These are phyloP conservation scores for Napeogenes inachia DNA, from an alignment of 2,888 invertebrate genomes.

Conservation along the genomic window DNA sequence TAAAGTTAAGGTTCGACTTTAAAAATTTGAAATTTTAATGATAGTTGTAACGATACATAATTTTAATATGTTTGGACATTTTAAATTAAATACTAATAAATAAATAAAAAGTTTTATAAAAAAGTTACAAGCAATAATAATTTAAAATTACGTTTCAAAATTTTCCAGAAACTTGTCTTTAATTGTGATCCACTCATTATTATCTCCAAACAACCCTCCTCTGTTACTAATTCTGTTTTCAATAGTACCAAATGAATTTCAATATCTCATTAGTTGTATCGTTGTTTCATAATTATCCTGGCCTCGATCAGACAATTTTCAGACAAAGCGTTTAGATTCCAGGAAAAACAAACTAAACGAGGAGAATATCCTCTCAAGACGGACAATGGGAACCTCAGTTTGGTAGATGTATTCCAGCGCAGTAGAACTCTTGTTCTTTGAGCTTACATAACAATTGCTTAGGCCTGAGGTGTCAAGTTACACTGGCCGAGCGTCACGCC, in stretches of 20 bases:
- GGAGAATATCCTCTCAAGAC: slow-evolving; percentile 46
- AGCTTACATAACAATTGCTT: slow-evolving; percentile 28
- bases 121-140: too few species aligned
- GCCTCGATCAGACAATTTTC: slow-evolving; percentile 34
- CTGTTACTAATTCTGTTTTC: neutral
- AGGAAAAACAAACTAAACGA: slow-evolving; percentile 38
- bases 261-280: slow-evolving; percentile 11
- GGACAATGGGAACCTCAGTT: slow-evolving; percentile 64
- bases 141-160: too few species aligned
- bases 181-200: neutral
- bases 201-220: neutral
- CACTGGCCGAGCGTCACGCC: slow-evolving; percentile 51
- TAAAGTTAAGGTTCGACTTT: too few species aligned
- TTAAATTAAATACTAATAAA: too few species aligned
- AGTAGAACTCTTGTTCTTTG: slow-evolving; percentile 40
- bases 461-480: slow-evolving; percentile 36
- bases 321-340: slow-evolving; percentile 36
- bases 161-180: too few species aligned
- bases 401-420: slow-evolving; percentile 50
- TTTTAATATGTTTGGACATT: too few species aligned
- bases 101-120: too few species aligned
- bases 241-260: neutral
- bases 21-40: too few species aligned
- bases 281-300: slow-evolving; percentile 24
- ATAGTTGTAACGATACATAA: too few species aligned